Conservation (phyloP, 2,113 vertebrate genomes). For the Aleadryas rufinucha region DNA sequence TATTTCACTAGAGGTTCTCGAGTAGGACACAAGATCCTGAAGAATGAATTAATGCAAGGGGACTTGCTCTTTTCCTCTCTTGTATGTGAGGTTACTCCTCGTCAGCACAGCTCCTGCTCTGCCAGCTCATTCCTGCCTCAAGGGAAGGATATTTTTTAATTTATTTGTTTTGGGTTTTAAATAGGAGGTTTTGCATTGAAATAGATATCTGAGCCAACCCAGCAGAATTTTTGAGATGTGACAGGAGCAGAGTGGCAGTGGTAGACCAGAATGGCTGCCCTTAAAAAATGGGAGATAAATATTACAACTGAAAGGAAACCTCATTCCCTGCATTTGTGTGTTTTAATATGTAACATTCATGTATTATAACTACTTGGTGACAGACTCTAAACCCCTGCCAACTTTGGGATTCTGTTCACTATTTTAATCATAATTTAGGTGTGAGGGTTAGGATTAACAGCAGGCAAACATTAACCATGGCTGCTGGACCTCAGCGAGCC, state of each 20-base stretch:
- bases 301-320: conserved; percentile 37
- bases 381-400: not conserved
- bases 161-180: conserved; percentile 41
- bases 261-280: conserved; percentile 27
- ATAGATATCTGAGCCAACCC: not conserved
- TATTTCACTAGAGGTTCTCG: not conserved
- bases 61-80: not conserved
- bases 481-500: not conserved
- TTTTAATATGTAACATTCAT: conserved; percentile 8
- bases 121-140: not conserved
- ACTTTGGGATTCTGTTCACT: conserved; percentile 29
- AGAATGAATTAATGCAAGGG: not conserved
- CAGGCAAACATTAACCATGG: conserved; percentile 34
- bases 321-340: conserved; percentile 16
- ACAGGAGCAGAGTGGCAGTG: not conserved
- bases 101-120: accelerated
- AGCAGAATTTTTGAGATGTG: not conserved
- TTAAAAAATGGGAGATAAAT: conserved; percentile 20
- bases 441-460: conserved; percentile 51
- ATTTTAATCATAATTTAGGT: conserved; percentile 54
- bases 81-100: not conserved
- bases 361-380: conserved; percentile 32
- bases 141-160: conserved; percentile 19
- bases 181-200: conserved; percentile 8
- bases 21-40: not conserved